Base-by-base conservation (phyloP, 2,113 vertebrate genomes). In the Canis aureus region DNA sequence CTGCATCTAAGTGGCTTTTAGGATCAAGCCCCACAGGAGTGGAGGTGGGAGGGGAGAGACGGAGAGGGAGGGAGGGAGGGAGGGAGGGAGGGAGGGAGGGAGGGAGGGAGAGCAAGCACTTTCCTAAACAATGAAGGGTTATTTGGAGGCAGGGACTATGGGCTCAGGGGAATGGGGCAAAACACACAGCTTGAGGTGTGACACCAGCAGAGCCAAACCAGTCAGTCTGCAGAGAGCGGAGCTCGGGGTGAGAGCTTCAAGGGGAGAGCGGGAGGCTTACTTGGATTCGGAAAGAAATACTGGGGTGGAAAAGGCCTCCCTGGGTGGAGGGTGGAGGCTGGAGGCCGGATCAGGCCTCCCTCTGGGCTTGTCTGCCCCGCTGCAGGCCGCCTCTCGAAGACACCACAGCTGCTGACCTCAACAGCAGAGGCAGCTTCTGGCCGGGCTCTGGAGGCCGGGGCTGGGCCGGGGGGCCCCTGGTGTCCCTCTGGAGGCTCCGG, bases 131-230 rank as follows among this genome's bases (percentile, higher is more conserved):
- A 76, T 67, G 66, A 60, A 60, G 27, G 38, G 66, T 60, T 88
- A 85, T 73, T 86, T 76, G 8, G 81, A 96, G 49, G 11, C 49
- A 87, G 25, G 9, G 35, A 67, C 53, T 38, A 78, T 62, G 88
- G 74, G 27, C 43, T 15, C 35, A 76, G 15, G 55, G 49, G 76
- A 76, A 81, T 8, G 11, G 25, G 19, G 43, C 55, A 87, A 89
- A 83, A 71, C 17, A 96, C 97, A 73, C 59, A 76, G 79, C 91
- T 82, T 0, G 57, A 53, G 90, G 79, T 64, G 94, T 88, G 57
- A 32, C 9, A 17, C 11, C 10, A 67, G 64, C 62, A 69, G 90
- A 73, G 81, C 49, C 49, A 59, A 88, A 94, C 29, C 38, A 27
- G 59, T 49, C 25, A 35, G 22, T 78, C 4, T 3, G 27, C n/a